Conservation (phyloP, 2,888 invertebrate genomes). For the Sepiola atlantica region DNA sequence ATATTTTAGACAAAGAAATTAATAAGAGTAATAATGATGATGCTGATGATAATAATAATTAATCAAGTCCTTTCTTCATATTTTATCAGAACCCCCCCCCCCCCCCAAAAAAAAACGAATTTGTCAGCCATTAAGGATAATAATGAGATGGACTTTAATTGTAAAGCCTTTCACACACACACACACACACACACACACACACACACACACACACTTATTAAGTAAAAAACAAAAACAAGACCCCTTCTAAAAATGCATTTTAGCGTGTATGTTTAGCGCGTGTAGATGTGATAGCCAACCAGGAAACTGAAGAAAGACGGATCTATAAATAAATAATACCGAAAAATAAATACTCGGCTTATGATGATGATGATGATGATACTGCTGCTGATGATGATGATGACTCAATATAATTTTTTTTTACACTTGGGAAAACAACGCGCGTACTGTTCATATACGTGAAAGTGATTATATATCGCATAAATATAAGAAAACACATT, state of each 20-base stretch:
- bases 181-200: no score
- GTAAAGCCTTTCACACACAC: background rate
- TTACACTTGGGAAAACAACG: background rate
- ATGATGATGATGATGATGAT: background rate
- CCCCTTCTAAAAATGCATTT: background rate
- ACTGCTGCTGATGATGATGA: background rate
- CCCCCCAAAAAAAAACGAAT: background rate
- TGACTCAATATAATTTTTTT: background rate
- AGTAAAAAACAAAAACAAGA: background rate
- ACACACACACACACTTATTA: no score
- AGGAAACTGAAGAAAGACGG: background rate
- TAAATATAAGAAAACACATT: background rate
- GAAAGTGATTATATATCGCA: background rate
- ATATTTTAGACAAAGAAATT: no score
- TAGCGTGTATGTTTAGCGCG: background rate
- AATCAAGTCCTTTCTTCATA: no score
- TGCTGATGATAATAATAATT: no score
- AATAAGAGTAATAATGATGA: no score
- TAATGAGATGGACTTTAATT: background rate
- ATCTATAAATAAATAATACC: constrained; percentile 6
- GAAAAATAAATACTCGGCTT: background rate
- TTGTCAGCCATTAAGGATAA: background rate
- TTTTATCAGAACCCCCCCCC: no score
- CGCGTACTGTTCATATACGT: background rate
- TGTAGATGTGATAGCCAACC: background rate